Evolutionary conservation across 2,113 vertebrate genomes (phyloP).

Genomic region (Hyla sarda): DNA sequence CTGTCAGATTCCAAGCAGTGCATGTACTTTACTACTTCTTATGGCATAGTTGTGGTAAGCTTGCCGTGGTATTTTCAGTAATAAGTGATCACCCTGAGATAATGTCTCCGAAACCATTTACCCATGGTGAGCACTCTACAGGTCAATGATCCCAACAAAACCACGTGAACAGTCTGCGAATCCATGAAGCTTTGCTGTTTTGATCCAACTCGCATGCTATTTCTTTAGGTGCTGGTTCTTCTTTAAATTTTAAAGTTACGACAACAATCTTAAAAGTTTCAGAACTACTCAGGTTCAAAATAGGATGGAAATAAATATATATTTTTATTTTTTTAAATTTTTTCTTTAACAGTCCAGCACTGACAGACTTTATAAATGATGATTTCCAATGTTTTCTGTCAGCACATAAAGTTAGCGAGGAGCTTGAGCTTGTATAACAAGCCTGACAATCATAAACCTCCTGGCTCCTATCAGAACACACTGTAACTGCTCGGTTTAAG

Average conservation of each 20-base stretch:
- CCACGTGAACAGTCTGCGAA: not conserved
- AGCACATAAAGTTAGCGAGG: slow-evolving; percentile 41
- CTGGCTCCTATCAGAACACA: not conserved
- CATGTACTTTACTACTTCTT: too few relatives aligned
- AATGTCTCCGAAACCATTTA: too few relatives aligned
- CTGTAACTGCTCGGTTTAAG: slow-evolving; percentile 15
- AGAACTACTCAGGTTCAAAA: not conserved
- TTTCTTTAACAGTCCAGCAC: slow-evolving; percentile 10
- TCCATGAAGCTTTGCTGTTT: not conserved
- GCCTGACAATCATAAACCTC: slow-evolving; percentile 33
- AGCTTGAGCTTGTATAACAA: slow-evolving; percentile 42
- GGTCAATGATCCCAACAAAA: not conserved
- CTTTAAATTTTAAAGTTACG: slow-evolving; percentile 9
- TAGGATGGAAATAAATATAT: not conserved
- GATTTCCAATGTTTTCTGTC: slow-evolving; percentile 38
- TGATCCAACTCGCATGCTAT: not conserved
- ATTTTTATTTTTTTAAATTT: not conserved
- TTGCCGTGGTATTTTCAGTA: too few relatives aligned
- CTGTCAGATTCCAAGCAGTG: too few relatives aligned
- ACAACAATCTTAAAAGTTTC: slow-evolving; percentile 4
- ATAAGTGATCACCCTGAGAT: too few relatives aligned
- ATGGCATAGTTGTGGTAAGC: too few relatives aligned
- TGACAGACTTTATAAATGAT: slow-evolving; percentile 44
- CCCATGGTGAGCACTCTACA: not conserved
- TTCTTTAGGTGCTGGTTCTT: not conserved